Evolutionary conservation across 2,888 invertebrate genomes (phyloP), one percentile per base, ranked within the genome.

Genomic region (Pseudococcus longispinus): DNA sequence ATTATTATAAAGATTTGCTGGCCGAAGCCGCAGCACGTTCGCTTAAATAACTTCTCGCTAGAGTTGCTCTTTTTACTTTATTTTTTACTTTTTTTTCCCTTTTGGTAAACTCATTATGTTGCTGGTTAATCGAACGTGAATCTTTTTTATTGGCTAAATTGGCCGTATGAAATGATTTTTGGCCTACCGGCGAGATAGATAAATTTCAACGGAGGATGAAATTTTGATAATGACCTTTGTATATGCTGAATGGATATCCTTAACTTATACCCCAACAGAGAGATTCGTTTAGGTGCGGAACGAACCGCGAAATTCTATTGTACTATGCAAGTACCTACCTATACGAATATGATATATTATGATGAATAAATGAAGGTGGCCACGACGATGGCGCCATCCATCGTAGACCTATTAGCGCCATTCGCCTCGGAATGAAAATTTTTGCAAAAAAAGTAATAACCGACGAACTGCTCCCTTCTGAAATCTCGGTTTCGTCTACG

Each of bases 81-180:
- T 11, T 4, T n/a, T 23, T 23, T 1, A 23, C 20, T 6, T 6
- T 18, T n/a, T 15, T 15, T n/a, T 9, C 11, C 2, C 13, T n/a
- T n/a, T n/a, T n/a, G 2, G 18, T 80, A 42, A 80, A 80, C 42
- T 80, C 20, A 80, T 80, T 80, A 80, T 80, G n/a, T 42, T 42
- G 20, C 18, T 3, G 23, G 37, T 80, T 80, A 80, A 80, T 5
- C 77, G 77, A 80, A 80, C 77, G 42, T 80, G 20, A 80, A 80
- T 80, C 77, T 80, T 42, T 80, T 80, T 80, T 80, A 80, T 80
- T 80, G 26, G 32, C n/a, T 80, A 80, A 80, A 80, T 80, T 80
- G 77, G 77, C 42, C 77, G 77, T 80, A 80, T 80, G 77, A 80
- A 42, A 42, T 80, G 77, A 80, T 80, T 80, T 80, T 80, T 80